Conservation (phyloP, 2,797 vertebrate species). For the Enteromius treurensis region DNA sequence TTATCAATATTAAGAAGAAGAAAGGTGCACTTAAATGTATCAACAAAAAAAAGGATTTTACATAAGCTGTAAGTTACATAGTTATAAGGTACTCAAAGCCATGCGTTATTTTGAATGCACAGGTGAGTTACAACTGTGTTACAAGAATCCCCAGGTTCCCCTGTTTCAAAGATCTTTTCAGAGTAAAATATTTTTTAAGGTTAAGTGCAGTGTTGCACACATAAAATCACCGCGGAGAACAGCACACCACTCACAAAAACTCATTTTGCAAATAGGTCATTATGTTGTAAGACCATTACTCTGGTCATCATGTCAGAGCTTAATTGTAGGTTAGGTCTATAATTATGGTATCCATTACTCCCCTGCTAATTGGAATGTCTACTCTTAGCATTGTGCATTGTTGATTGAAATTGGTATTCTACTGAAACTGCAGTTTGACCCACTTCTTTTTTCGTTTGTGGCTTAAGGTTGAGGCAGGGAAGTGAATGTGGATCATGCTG, state of each 20-base stretch:
- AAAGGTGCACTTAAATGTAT: background rate
- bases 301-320: slow-evolving; percentile 39
- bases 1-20: background rate
- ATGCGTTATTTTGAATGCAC: background rate
- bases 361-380: slow-evolving; percentile 38
- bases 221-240: background rate
- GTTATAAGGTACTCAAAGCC: background rate
- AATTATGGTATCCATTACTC: slow-evolving; percentile 50
- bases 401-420: slow-evolving; percentile 38
- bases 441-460: slow-evolving; percentile 28
- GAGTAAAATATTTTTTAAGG: background rate
- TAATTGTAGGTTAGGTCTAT: slow-evolving; percentile 38
- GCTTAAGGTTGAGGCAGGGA: slow-evolving; percentile 23
- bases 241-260: slow-evolving; percentile 16
- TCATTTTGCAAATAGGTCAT: slow-evolving; percentile 37
- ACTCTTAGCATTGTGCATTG: slow-evolving; percentile 45
- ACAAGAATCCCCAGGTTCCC: background rate
- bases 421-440: slow-evolving; percentile 28
- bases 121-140: background rate
- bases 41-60: background rate
- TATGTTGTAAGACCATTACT: slow-evolving; percentile 25
- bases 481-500: slow-evolving; percentile 1
- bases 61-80: background rate
- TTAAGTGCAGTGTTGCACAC: background rate
- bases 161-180: background rate